A percentile compares a stretch with the other conserved stretches of the same genome.
These are phyloP conservation scores for Heliconius erato DNA, from an alignment of 2,888 invertebrate species.

Conservation along the genomic window DNA sequence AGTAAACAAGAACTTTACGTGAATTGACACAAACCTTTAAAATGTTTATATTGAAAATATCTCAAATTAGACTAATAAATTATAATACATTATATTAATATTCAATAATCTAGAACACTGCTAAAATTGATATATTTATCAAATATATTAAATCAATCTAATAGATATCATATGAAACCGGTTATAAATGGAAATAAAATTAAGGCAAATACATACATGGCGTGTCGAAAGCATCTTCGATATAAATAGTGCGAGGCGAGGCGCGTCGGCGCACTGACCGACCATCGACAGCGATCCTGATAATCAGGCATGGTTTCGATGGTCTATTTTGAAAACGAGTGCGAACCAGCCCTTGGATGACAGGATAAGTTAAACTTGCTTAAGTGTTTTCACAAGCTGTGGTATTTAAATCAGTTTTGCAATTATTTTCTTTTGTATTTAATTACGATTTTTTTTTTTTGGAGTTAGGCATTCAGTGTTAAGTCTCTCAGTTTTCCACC, in stretches of 20 bases:
- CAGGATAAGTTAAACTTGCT: constrained; percentile 21
- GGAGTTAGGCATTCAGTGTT: not conserved
- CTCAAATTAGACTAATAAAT: not conserved
- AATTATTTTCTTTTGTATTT: not conserved
- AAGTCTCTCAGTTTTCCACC: not conserved
- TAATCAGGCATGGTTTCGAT: constrained; percentile 81
- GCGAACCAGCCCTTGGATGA: constrained; percentile 64
- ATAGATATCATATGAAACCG: constrained; percentile 67
- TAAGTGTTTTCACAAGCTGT: constrained; percentile 13
- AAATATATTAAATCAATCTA: constrained; percentile 16
- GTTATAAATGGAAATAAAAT: constrained; percentile 85
- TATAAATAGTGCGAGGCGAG: constrained; percentile 84
- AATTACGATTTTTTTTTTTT: not conserved
- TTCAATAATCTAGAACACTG: constrained; percentile 13
- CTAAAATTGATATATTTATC: constrained; percentile 3
- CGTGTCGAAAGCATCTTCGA: constrained; percentile 82
- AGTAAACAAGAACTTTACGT: not conserved
- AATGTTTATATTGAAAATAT: not conserved
- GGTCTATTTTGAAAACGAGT: constrained; percentile 84
- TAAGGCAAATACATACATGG: constrained; percentile 78
- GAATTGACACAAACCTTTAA: not conserved
- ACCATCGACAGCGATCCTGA: constrained; percentile 83
- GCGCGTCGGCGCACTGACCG: constrained; percentile 78
- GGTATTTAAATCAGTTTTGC: not conserved
- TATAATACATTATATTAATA: not conserved